Conservation (phyloP, 2,113 vertebrate species). For the Tragelaphus scriptus region DNA sequence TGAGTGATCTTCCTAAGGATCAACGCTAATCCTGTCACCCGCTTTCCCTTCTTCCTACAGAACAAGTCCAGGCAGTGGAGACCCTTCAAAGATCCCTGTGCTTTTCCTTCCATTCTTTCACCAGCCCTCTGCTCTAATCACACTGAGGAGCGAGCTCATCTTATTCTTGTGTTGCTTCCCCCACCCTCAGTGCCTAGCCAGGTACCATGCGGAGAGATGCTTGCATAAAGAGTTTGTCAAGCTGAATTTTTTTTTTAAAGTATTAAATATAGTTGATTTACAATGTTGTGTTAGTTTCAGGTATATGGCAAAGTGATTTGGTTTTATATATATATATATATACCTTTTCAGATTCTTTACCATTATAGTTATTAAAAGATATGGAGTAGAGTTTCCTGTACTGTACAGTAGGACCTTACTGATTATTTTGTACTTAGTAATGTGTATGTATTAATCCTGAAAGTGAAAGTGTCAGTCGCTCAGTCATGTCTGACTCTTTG, state of each 20-base stretch:
- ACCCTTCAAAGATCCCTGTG: background rate
- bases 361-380: background rate
- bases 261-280: background rate
- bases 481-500: background rate
- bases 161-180: background rate
- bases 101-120: background rate
- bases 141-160: background rate
- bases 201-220: background rate
- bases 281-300: background rate
- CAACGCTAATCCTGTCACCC: accelerated
- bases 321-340: background rate
- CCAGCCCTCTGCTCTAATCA: background rate
- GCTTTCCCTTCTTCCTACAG: background rate
- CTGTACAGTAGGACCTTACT: background rate
- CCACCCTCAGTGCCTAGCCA: background rate
- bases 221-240: background rate
- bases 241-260: background rate
- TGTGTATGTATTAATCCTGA: background rate
- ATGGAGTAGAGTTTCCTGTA: background rate
- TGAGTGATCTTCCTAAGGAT: background rate
- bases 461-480: accelerated
- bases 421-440: background rate
- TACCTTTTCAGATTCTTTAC: background rate
- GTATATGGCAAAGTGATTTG: background rate
- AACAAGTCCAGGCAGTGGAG: background rate